Percentiles rank a stretch among this genome's conserved stretches.
These are phyloP conservation scores for Drosophila arawakana DNA, from an alignment of 1,140 invertebrate species.

Conservation along the genomic window DNA sequence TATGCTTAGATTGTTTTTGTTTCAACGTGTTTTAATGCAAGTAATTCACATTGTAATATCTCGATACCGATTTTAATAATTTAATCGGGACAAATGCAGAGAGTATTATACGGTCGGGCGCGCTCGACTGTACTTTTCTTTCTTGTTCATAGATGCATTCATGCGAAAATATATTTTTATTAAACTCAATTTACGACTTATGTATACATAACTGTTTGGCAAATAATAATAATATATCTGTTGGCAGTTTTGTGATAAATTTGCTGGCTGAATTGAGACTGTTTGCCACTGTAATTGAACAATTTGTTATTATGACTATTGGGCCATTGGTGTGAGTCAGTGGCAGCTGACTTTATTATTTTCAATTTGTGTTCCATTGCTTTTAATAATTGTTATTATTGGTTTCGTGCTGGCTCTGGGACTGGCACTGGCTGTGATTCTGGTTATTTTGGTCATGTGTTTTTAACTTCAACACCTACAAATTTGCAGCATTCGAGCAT, in stretches of 20 bases:
- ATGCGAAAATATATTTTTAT: no score
- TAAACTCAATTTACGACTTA: no score
- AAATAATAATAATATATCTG: no score
- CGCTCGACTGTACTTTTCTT: no score
- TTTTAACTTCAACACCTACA: conserved; percentile 62
- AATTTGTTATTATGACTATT: conserved; percentile 31
- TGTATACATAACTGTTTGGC: no score
- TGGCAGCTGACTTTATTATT: conserved; percentile 67
- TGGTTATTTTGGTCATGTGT: conserved; percentile 54
- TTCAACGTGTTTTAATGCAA: no score
- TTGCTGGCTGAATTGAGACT: background rate
- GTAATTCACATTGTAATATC: no score
- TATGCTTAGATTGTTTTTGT: no score
- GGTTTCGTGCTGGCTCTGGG: conserved; percentile 28
- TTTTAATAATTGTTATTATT: conserved; percentile 80
- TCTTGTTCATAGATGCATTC: no score
- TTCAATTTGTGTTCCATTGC: conserved; percentile 77
- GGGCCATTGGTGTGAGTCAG: conserved; percentile 12
- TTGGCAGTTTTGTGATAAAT: background rate
- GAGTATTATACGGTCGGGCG: no score
- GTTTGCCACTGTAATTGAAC: conserved; percentile 10
- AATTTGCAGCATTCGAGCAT: conserved; percentile 31
- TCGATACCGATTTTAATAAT: no score
- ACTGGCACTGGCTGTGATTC: conserved; percentile 15
- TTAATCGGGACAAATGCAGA: no score